Conservation (phyloP, 2,888 invertebrate genomes). For the Xestia rhomboidea region DNA sequence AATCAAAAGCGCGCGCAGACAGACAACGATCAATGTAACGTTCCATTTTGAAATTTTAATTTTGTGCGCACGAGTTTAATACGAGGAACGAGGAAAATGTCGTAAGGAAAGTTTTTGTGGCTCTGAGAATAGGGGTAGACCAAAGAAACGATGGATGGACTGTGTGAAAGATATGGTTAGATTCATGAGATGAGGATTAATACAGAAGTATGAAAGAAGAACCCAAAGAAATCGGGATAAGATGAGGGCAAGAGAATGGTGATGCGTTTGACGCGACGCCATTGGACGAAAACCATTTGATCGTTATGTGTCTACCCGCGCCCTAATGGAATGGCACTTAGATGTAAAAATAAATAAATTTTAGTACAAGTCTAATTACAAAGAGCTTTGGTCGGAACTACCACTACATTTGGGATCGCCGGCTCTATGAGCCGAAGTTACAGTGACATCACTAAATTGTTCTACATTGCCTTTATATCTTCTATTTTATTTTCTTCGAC, state of each 20-base stretch:
- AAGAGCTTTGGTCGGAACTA: slow-evolving; percentile 89
- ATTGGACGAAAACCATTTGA: slow-evolving; percentile 10
- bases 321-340: slow-evolving; percentile 75
- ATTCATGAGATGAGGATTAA: neutral
- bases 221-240: neutral
- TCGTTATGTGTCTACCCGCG: slow-evolving; percentile 14
- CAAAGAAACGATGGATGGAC: neutral
- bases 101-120: neutral
- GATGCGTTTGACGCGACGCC: neutral
- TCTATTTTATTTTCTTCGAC: slow-evolving; percentile 81
- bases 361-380: slow-evolving; percentile 73
- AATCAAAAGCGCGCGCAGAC: slow-evolving; percentile 44
- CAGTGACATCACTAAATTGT: slow-evolving; percentile 50
- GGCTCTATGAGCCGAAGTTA: slow-evolving; percentile 49
- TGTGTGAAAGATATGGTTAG: neutral
- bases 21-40: slow-evolving; percentile 18
- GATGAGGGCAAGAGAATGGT: neutral
- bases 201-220: neutral
- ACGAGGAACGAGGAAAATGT: neutral
- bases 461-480: slow-evolving; percentile 84
- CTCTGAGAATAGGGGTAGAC: neutral
- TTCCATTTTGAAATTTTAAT: slow-evolving; percentile 2
- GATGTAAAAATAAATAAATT: slow-evolving; percentile 74
- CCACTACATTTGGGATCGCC: slow-evolving; percentile 84
- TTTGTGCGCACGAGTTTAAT: neutral